phyloP scores from a whole-genome alignment of 2,888 invertebrate genomes.

The Anticlea derivata region DNA sequence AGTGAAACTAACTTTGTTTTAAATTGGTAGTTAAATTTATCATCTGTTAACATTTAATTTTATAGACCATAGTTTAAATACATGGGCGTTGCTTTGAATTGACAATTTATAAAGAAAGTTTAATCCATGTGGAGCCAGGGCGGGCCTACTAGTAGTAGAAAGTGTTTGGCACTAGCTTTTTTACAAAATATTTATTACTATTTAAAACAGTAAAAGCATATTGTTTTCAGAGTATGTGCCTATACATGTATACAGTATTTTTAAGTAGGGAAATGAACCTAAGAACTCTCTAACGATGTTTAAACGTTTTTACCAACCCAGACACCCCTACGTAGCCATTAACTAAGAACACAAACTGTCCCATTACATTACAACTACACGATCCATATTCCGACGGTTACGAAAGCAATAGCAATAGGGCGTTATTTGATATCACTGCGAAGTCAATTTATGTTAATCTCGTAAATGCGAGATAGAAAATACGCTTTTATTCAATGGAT shows the following conservation, averaged over 20 bases:
- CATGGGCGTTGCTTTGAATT: too few relatives aligned
- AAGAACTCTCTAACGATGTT: slow-evolving; percentile 40
- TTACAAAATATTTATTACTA: too few relatives aligned
- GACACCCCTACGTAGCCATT: slow-evolving; percentile 61
- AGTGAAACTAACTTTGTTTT: slow-evolving; percentile 43
- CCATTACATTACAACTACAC: slow-evolving; percentile 68
- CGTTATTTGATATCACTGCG: slow-evolving; percentile 16
- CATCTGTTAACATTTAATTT: too few relatives aligned
- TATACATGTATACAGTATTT: too few relatives aligned
- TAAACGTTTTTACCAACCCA: slow-evolving; percentile 58
- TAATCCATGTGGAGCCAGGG: too few relatives aligned
- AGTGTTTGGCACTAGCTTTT: too few relatives aligned
- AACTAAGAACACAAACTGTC: slow-evolving; percentile 71
- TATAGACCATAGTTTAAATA: too few relatives aligned
- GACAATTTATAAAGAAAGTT: too few relatives aligned
- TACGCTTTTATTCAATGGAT: slow-evolving; percentile 8
- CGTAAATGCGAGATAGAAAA: slow-evolving; percentile 5
- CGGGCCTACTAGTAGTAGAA: too few relatives aligned
- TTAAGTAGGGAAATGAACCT: slow-evolving; percentile 8
- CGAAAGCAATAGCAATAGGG: slow-evolving; percentile 56
- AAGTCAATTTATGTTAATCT: slow-evolving; percentile 17
- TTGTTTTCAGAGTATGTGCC: slow-evolving; percentile 11
- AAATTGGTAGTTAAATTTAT: slow-evolving; percentile 29
- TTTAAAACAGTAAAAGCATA: not conserved
- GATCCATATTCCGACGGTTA: slow-evolving; percentile 65